Base-by-base conservation (phyloP, 2,113 vertebrate genomes). In the Lipophrys pholis region DNA sequence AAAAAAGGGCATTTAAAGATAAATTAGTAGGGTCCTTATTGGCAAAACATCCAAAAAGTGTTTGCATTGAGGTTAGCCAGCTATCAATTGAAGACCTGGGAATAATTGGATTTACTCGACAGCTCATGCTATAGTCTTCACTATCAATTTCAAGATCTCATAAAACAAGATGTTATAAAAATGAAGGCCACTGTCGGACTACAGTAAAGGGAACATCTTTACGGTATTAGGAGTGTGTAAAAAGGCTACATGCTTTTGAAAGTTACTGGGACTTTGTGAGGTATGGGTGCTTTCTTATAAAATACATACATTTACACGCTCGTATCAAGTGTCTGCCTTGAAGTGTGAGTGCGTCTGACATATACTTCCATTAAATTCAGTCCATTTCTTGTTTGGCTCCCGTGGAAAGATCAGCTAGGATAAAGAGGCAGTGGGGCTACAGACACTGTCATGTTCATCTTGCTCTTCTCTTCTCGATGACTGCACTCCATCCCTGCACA, bases 371-470 rank as follows among this genome's bases (percentile, higher is more conserved):
- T n/a, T 59, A 41, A 38, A 7, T 52, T 43, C 48, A 45, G 7
- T 17, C n/a, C 42, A 9, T 10, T 30, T 38, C n/a, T 42, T 51
- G 15, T 50, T 45, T 39, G 7, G 53, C 48, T 36, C n/a, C 40
- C n/a, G 39, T 53, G 10, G 41, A 46, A 43, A 55, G 40, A 50
- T 63, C 14, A 69, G 48, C 15, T 8, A 38, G 45, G 10, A 36
- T 62, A 46, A 68, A 66, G 35, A 35, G 11, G 21, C 39, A 30
- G 3, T 64, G 6, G 67, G n/a, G 42, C 11, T 38, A 58, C 38
- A 43, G 55, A 67, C 56, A 17, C 59, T 10, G 3, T 17, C 16
- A 21, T 17, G 66, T 60, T 64, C 50, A 62, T 64, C 67, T 63
- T 15, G 6, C 7, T 62, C 40, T 36, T 39, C 30, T 21, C 60